Base-by-base conservation (phyloP, 1,140 invertebrate genomes). In the Scaptomyza hsui region DNA sequence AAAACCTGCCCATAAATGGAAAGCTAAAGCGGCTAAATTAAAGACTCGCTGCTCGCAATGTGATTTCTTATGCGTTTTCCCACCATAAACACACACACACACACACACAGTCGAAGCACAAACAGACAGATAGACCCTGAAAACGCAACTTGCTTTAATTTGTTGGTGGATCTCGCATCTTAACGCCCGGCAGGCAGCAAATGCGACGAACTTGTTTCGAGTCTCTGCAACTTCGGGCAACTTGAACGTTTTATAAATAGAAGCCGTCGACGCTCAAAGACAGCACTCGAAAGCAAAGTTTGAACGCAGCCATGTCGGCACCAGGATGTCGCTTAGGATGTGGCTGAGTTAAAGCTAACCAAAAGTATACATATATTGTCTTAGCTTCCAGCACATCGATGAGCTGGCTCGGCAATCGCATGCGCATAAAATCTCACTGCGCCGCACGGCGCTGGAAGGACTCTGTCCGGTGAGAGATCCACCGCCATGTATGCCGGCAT, bases 361-460 rank as follows among this genome's bases (percentile, higher is more conserved):
- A n/a, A 35, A 24, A 26, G 32, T 41, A n/a, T 12, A 12, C 32
- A 12, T 39, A 12, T 67, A 21, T 72, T 15, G 18, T 56, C 32
- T 67, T 48, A 90, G 89, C 69, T 91, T 89, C 62, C 83, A 91
- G 70, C 73, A 85, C 44, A 75, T 83, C 55, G 83, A 83, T 83
- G 90, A 91, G 39, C 65, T 91, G 26, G 90, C 90, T 4, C 69
- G 91, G 2, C 90, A 91, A 39, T 82, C 89, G 18, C 82, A 91
- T 51, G 57, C 81, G 4, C 82, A 85, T 4, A 89, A 89, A 32
- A 86, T 91, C 48, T 91, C 91, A 0, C n/a, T 91, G 47, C 74
- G 89, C 0, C 82, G 82, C 3, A 91, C 91, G 3, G 79, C 89
- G 6, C 49, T 91, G 9, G 91, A 91, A 65, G 83, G 75, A 1